Base-by-base conservation (phyloP, 2,888 invertebrate genomes). In the Andrena trimmerana region DNA sequence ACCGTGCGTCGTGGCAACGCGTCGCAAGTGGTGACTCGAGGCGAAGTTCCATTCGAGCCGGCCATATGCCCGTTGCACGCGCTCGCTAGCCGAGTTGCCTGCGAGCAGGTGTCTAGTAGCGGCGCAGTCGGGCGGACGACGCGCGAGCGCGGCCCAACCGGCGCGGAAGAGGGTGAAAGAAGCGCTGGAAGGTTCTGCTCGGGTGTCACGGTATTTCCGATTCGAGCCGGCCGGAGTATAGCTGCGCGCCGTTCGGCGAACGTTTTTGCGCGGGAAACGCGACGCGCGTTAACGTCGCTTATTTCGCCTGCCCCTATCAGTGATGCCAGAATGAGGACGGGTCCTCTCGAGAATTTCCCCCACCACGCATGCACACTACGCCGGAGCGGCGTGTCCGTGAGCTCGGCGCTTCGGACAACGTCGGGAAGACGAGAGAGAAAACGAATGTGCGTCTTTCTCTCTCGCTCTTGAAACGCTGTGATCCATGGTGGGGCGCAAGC, bases 241-340 rank as follows among this genome's bases (percentile, higher is more conserved):
- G 29, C 57, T n/a, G 7, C 20, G 27, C 20, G 29, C 24, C 1
- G 13, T 36, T 27, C 48, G 0, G 20, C 20, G 20, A 20, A 5
- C 42, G 13, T 42, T 42, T 42, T 42, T 42, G 54, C 54, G 29
- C 24, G 50, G 63, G 31, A 50, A 67, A 33, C 85, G 84, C 84
- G 75, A 84, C 84, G 52, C 42, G 52, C 24, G 24, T 63, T 67
- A 70, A 79, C 78, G 62, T 62, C n/a, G 54, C 52, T 79, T 54
- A 75, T 75, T 83, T 87, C 69, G 66, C 74, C 29, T 27, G 52
- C 24, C 42, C 57, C 48, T 57, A 54, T 48, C n/a, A n/a, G n/a
- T n/a, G n/a, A n/a, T n/a, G n/a, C n/a, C n/a, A n/a, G n/a, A n/a
- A n/a, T n/a, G n/a, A n/a, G n/a, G n/a, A n/a, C n/a, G n/a, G n/a